Evolutionary conservation across 2,888 invertebrate species (phyloP).

Genomic region (Nephrotoma guestfalica): DNA sequence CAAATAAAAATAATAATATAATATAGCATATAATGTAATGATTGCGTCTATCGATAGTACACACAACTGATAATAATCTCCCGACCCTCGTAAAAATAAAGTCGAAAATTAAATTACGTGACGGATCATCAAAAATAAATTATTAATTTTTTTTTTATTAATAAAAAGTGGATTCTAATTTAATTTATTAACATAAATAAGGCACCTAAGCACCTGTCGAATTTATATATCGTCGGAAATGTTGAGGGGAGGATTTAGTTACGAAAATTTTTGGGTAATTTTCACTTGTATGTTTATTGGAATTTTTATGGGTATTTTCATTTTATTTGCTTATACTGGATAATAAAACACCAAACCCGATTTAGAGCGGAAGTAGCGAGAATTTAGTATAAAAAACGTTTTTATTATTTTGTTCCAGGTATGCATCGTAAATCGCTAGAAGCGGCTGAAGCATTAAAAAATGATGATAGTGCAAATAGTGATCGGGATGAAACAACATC

Average conservation of each 20-base stretch:
- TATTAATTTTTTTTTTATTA: neutral
- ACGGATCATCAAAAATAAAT: neutral
- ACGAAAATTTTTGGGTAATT: neutral
- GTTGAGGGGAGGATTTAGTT: neutral
- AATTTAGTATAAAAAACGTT: neutral
- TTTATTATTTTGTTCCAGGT: constrained; percentile 41
- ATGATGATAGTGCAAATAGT: constrained; percentile 52
- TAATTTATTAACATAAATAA: neutral
- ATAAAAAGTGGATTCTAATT: neutral
- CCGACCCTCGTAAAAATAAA: neutral
- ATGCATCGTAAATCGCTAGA: constrained; percentile 99
- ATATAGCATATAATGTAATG: neutral
- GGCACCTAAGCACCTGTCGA: neutral
- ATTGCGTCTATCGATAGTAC: neutral
- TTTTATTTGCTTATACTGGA: neutral
- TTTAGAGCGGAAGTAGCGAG: neutral
- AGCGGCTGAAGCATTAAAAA: constrained; percentile 87
- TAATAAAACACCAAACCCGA: neutral
- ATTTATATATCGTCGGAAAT: neutral
- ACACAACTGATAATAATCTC: neutral
- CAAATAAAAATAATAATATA: neutral
- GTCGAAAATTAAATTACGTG: neutral
- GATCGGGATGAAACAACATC: constrained; percentile 46
- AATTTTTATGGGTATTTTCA: neutral
- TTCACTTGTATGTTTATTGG: neutral